Conservation (phyloP, 2,888 invertebrate genomes). For the Antheraea assamensis region DNA sequence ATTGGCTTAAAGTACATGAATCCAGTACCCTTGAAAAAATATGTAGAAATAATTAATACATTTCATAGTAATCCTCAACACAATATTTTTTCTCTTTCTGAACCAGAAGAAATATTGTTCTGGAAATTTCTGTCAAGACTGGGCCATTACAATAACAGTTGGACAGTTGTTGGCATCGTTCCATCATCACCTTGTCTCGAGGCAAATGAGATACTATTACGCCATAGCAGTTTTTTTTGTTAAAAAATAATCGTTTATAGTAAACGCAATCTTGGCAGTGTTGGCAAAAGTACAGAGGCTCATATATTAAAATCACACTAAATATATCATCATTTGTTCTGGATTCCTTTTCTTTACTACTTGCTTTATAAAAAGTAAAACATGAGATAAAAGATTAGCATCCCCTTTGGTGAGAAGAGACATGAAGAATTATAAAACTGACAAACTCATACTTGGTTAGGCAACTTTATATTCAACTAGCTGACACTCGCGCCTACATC, state of each 20-base stretch:
- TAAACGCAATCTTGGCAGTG: background rate
- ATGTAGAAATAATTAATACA: background rate
- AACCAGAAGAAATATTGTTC: background rate
- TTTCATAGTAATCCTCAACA: background rate
- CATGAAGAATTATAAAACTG: no score
- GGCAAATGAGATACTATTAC: background rate
- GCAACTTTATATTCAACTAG: no score
- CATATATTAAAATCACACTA: background rate
- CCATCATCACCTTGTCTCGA: background rate
- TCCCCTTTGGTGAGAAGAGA: no score
- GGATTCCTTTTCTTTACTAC: background rate
- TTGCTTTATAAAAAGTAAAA: no score
- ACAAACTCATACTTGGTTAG: no score
- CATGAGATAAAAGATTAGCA: no score
- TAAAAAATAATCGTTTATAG: background rate
- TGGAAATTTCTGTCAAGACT: background rate
- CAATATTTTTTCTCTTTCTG: background rate
- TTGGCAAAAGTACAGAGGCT: background rate
- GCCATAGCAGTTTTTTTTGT: background rate
- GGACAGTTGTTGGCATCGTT: background rate
- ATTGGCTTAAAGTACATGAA: no score
- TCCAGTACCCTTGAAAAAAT: no score
- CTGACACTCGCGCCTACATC: no score
- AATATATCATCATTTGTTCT: background rate
- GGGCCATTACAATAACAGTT: background rate